Evolutionary conservation across 2,888 invertebrate genomes (phyloP).

Genomic region (Phalera bucephala): DNA sequence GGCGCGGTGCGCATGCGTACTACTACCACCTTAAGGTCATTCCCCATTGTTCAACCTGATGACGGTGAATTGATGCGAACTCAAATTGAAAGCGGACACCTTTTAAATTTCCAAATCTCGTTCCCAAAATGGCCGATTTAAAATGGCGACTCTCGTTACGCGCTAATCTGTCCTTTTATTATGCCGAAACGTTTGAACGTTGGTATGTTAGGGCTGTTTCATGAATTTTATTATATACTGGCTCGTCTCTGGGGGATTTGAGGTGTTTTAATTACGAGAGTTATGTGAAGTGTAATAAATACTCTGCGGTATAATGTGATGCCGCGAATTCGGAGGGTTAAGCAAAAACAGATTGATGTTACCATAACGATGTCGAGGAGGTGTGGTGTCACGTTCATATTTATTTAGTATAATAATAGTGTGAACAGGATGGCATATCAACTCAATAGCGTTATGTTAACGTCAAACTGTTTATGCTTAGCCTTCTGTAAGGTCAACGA

Average conservation of each 20-base stretch:
- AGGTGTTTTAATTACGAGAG: conserved; percentile 8
- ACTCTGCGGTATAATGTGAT: not conserved
- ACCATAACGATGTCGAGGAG: no score
- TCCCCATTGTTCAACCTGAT: conserved; percentile 65
- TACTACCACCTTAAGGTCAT: conserved; percentile 55
- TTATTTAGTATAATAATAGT: no score
- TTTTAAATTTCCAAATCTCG: conserved; percentile 46
- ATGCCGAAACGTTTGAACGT: conserved; percentile 21
- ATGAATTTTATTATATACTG: conserved; percentile 20
- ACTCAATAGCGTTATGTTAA: no score
- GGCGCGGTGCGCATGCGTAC: conserved; percentile 65
- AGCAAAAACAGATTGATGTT: no score
- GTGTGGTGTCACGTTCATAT: no score
- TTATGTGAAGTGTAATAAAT: not conserved
- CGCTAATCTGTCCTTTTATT: conserved; percentile 27
- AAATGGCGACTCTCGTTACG: conserved; percentile 25
- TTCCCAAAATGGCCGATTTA: conserved; percentile 33
- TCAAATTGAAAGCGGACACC: conserved; percentile 46
- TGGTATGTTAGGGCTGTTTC: conserved; percentile 17
- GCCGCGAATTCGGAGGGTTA: not conserved
- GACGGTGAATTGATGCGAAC: conserved; percentile 41
- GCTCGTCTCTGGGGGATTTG: conserved; percentile 5
- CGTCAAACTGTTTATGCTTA: no score
- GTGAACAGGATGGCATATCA: no score
- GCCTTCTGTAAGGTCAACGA: no score